Evolutionary conservation across 2,113 vertebrate genomes (phyloP), one percentile per base, ranked within the genome.

Genomic region (Thamnaconus septentrionalis): DNA sequence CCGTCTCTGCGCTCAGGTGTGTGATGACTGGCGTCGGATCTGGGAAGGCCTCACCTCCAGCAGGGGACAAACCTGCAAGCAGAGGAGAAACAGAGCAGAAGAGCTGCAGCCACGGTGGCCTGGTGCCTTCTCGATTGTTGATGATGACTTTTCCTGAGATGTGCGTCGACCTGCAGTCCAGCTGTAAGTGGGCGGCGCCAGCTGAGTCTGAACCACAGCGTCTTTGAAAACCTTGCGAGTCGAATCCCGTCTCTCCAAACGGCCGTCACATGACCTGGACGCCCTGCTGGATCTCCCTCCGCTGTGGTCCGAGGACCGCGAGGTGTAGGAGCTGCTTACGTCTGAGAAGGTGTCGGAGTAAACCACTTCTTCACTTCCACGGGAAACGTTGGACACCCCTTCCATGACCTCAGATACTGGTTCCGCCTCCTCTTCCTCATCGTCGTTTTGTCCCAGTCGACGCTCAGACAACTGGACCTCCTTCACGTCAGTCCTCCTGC

Each of bases 161-260:
- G 18, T 31, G 18, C 18, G 18, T 31, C 18, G 18, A 31, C 18
- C 18, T 31, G 18, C 18, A 31, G 18, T 31, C 74, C 2, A 0
- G 48, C 48, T 12, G 84, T 94, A 90, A 45, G 6, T 47, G 10
- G n/a, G 4, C 5, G 10, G 46, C 59, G 6, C 11, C 9, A 48
- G 44, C 5, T 68, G 79, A 0, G 96, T 98, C 91, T 97, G 95
- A 6, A 91, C 92, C 0, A 91, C 92, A 0, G 63, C 81, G 0
- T 97, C 95, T 64, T 68, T 95, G n/a, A 91, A 58, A 0, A 10
- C 7, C 56, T 43, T 44, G 60, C 0, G 6, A 51, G 0, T 5
- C 7, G 50, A 0, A 53, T 6, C 12, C 1, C 0, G 18, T 4
- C 48, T 75, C 18, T 44, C 57, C 4, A 41, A 9, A 41, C 7